Evolutionary conservation across 1,140 invertebrate genomes (phyloP), one percentile per base, ranked within the genome.

Genomic region (Schlechtendalia chinensis): DNA sequence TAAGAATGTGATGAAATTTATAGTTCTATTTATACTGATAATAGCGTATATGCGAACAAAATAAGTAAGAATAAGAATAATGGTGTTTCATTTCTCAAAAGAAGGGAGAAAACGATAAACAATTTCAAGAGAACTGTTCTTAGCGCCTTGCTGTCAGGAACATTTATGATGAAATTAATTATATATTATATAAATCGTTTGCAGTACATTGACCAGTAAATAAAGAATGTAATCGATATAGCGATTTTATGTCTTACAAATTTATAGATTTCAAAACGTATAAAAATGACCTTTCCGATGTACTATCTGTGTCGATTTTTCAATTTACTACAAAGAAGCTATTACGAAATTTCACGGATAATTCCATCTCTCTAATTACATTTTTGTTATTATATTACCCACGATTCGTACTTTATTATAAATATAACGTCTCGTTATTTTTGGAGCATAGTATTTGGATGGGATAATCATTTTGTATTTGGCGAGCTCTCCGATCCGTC

Each of bases 161-260:
- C 56, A 77, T 45, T 77, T 58, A 59, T 58, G 32, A 45, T 22
- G 16, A 19, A 45, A 75, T 58, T 24, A 17, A 77, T 39, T 39
- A 39, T 75, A 16, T 74, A 74, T 32, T 27, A 69, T 39, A 58
- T 58, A 75, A 58, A 75, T 58, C 19, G 14, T 58, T 75, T 39
- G 19, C 29, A 58, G n/a, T 39, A 58, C n/a, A 59, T 59, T 22
- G 72, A 59, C 14, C 32, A 10, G 0, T 39, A 22, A 45, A 59
- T 59, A 59, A 77, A 58, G 17, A 45, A 39, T 77, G 22, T 50
- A 50, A 58, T 29, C 32, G 10, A 75, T 75, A 59, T 39, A 24
- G 24, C 24, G 14, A 69, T 69, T 69, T 39, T 69, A 27, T 71
- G 19, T 71, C 16, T 50, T 71, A 71, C 19, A 27, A 27, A 27